Base-by-base conservation (phyloP, 2,888 invertebrate species). In the Limnephilus auricula region DNA sequence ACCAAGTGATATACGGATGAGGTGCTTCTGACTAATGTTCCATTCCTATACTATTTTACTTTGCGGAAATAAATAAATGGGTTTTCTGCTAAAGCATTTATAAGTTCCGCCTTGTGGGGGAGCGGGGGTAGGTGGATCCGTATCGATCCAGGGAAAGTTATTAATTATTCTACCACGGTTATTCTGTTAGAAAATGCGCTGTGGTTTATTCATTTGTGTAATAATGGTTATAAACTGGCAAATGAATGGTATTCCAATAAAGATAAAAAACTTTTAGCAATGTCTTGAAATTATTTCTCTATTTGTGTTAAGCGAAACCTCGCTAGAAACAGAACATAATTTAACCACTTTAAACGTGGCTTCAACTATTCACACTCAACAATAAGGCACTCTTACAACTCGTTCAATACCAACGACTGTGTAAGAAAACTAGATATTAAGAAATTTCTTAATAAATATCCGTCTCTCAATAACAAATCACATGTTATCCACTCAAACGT, bases 11-110 rank as follows among this genome's bases (percentile, higher is more conserved):
- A 82, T 34, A 82, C 25, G 82, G 82, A 34, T 32, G 82, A 82
- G 82, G 82, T 34, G 34, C 12, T 34, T 82, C 82, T 82, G 82
- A 82, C 34, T 82, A 32, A 82, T 82, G 82, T 82, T 82, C 34
- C 82, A 13, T 34, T 82, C 82, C 82, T 12, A 82, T 82, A 82
- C 25, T 82, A 82, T 82, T 82, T 82, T 25, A 15, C 82, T 82
- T 4, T 25, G 34, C 9, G 18, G 37, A 82, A 82, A 82, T 82
- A 82, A 82, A 82, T 32, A 82, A 82, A 82, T 82, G 82, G 34
- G 34, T 82, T 65, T 82, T 32, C 82, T 34, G 82, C 32, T 82
- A 25, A 34, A 82, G 82, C 82, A 82, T 82, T 82, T 34, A 82
- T 82, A 34, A 34, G 82, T 25, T 82, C 18, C 82, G 15, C 65